phyloP scores from a whole-genome alignment of 1,140 invertebrate species.

The Ceratina japonica region DNA sequence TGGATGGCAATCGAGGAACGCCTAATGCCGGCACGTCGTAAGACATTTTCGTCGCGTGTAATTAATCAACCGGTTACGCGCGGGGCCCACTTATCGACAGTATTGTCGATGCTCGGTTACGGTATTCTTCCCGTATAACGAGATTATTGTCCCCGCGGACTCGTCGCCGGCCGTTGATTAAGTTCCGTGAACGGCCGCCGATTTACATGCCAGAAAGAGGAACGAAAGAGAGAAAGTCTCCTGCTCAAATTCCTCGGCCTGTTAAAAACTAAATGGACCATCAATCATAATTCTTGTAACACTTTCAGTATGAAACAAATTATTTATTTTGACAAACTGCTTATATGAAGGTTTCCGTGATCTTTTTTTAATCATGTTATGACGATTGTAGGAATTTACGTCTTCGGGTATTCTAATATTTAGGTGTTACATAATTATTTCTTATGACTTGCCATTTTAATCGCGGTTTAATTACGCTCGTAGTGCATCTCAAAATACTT shows the following conservation, averaged over 20 bases:
- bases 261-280: background rate
- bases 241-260: background rate
- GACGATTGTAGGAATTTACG: too few relatives aligned
- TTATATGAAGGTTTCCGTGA: too few relatives aligned
- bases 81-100: slow-evolving; percentile 48
- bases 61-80: slow-evolving; percentile 59
- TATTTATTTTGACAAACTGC: too few relatives aligned
- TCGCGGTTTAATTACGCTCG: too few relatives aligned
- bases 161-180: slow-evolving; percentile 43
- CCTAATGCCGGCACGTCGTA: slow-evolving; percentile 29
- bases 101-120: slow-evolving; percentile 47
- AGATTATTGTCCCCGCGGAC: slow-evolving; percentile 55
- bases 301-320: too few relatives aligned
- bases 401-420: too few relatives aligned
- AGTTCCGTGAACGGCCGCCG: slow-evolving; percentile 12
- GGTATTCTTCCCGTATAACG: slow-evolving; percentile 42
- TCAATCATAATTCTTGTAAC: background rate
- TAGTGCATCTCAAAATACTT: too few relatives aligned
- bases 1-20: slow-evolving; percentile 57
- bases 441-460: too few relatives aligned
- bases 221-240: background rate
- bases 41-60: slow-evolving; percentile 40
- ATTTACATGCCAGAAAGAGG: slow-evolving; percentile 33
- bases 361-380: too few relatives aligned
- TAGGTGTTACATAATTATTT: too few relatives aligned